Evolutionary conservation across 2,113 vertebrate species (phyloP), one percentile per base, ranked within the genome.

Genomic region (Atherinomorus stipes): DNA sequence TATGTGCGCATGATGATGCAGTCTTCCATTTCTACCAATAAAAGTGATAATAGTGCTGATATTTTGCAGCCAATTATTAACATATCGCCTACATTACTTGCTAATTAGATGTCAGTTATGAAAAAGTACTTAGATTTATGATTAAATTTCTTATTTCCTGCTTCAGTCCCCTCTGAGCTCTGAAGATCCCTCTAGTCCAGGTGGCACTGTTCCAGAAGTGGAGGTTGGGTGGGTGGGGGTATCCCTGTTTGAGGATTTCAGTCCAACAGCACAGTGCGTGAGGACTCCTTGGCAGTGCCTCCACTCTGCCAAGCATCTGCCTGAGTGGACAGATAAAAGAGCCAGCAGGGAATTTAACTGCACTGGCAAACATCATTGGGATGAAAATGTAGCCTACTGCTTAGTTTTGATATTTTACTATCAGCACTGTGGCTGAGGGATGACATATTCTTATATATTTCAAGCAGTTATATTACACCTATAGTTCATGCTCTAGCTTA

Each of bases 271-370:
- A 64, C 85, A 76, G 78, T 70, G 76, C 54, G 76, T 71, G 81
- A 81, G 64, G 62, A 53, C 64, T 86, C 81, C 73, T 78, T 90
- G 89, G 83, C 79, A 89, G 71, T 56, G 15, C 21, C 44, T 89
- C 71, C 59, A 44, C 78, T 74, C 78, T 71, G 70, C 80, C 83
- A 74, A 89, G 87, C 86, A 91, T 85, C 87, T 87, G 82, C 66
- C 72, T 51, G 28, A 73, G 69, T 40, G 51, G 54, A 64, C 53
- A 78, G 80, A 84, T 68, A 86, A 85, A 85, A 37, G 47, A 67
- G 67, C 68, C 72, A 78, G 74, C 66, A 4, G 76, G 78, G 73
- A 60, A 56, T 57, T 25, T 52, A 16, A 65, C 60, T 31, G 74
- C 58, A 64, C 61, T 40, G 66, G 44, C 31, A 38, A 38, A 75